Conservation (phyloP, 2,888 invertebrate species). For the Euplagia quadripunctaria region DNA sequence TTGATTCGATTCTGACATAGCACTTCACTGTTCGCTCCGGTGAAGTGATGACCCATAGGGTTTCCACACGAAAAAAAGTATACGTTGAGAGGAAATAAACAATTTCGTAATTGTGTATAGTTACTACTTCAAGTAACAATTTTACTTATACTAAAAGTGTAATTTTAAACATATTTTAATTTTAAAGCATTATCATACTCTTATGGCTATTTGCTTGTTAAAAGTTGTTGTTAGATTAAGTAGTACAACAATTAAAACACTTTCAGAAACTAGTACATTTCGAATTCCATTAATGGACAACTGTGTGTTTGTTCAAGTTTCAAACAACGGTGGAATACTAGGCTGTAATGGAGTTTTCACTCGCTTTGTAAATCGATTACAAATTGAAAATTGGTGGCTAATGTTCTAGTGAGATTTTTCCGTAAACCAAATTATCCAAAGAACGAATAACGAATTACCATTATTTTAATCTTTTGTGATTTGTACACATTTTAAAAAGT, state of each 20-base stretch:
- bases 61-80: too few relatives aligned
- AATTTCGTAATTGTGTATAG: too few relatives aligned
- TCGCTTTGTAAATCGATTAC: neutral
- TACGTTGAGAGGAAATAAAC: too few relatives aligned
- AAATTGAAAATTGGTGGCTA: neutral
- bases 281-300: neutral
- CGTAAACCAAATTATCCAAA: neutral
- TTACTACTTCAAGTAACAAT: too few relatives aligned
- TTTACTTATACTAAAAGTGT: too few relatives aligned
- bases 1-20: too few relatives aligned
- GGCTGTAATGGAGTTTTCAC: neutral
- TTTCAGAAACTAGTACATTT: neutral
- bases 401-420: neutral
- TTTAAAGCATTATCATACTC: too few relatives aligned
- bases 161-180: too few relatives aligned
- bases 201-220: too few relatives aligned
- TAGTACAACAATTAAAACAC: neutral
- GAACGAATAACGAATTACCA: neutral
- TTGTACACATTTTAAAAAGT: neutral
- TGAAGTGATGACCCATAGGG: too few relatives aligned
- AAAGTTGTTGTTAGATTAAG: neutral
- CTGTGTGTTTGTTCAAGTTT: conserved; percentile 4
- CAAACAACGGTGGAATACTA: neutral
- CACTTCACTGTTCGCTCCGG: too few relatives aligned
- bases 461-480: neutral